These are phyloP conservation scores for Leptobrachium ailaonicum DNA, from an alignment of 2,113 vertebrate genomes.

Conservation along the genomic window DNA sequence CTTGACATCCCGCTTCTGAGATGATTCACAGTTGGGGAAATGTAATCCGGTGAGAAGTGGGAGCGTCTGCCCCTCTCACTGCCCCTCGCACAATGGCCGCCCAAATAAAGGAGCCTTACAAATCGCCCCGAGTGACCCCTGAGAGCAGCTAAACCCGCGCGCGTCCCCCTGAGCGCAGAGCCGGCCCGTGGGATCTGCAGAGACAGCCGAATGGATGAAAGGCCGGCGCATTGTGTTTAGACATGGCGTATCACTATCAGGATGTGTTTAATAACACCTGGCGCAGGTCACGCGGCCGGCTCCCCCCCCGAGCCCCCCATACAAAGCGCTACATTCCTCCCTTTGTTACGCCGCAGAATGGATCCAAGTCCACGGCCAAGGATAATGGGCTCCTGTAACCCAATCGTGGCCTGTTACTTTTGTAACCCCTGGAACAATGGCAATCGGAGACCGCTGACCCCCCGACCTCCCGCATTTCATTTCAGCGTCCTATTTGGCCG, in stretches of 20 bases:
- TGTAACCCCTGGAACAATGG: conserved; percentile 23
- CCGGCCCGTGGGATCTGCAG: background rate
- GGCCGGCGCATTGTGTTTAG: background rate
- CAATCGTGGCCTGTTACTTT: conserved; percentile 24
- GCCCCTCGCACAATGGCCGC: conserved; percentile 15
- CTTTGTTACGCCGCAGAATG: conserved; percentile 15
- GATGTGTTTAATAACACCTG: conserved; percentile 12
- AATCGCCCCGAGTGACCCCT: conserved; percentile 1
- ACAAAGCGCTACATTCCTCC: conserved; percentile 37
- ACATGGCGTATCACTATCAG: conserved; percentile 13
- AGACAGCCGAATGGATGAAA: background rate
- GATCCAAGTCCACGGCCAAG: conserved; percentile 36
- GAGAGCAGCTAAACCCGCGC: conserved; percentile 3
- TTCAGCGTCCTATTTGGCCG: conserved; percentile 9
- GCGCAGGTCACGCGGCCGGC: conserved; percentile 24
- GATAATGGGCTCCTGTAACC: conserved; percentile 17
- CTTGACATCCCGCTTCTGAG: background rate
- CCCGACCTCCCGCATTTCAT: conserved; percentile 18
- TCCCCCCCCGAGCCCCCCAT: conserved; percentile 16
- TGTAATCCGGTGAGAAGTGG: conserved; percentile 16
- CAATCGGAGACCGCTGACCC: conserved; percentile 22
- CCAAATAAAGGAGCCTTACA: background rate
- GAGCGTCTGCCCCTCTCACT: background rate
- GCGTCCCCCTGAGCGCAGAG: background rate
- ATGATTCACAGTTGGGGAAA: conserved; percentile 12